phyloP scores from a whole-genome alignment of 2,797 vertebrate species.

The Acanthurus tractus region DNA sequence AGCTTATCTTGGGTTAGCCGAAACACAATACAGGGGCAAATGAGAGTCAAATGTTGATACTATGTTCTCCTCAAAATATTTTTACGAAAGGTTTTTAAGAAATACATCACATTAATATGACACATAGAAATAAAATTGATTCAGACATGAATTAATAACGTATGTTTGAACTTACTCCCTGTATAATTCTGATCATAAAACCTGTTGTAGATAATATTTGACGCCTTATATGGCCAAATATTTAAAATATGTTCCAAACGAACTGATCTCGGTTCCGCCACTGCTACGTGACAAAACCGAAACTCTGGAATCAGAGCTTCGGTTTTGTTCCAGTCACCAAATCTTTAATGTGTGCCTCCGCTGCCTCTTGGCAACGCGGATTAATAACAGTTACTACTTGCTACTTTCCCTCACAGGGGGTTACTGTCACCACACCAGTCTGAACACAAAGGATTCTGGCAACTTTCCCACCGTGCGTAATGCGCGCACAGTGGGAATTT shows the following conservation, averaged over 20 bases:
- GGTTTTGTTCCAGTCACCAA: conserved; percentile 37
- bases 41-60: neutral
- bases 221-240: conserved; percentile 10
- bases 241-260: conserved; percentile 20
- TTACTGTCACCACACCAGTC: conserved; percentile 69
- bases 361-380: conserved; percentile 53
- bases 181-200: neutral
- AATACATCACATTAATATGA: too few relatives aligned
- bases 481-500: conserved; percentile 45
- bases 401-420: conserved; percentile 54
- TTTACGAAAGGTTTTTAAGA: neutral
- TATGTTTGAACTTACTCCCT: neutral
- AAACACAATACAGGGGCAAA: neutral
- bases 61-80: neutral
- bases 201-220: neutral
- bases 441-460: conserved; percentile 52
- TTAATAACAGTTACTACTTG: conserved; percentile 57
- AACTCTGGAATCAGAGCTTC: conserved; percentile 9
- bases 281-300: conserved; percentile 51
- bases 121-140: too few relatives aligned
- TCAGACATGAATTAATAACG: too few relatives aligned
- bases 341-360: conserved; percentile 29
- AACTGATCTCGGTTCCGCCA: conserved; percentile 31
- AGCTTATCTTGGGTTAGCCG: conserved; percentile 19
- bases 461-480: conserved; percentile 57